Base-by-base conservation (phyloP, 2,113 vertebrate species). In the Picathartes gymnocephalus region DNA sequence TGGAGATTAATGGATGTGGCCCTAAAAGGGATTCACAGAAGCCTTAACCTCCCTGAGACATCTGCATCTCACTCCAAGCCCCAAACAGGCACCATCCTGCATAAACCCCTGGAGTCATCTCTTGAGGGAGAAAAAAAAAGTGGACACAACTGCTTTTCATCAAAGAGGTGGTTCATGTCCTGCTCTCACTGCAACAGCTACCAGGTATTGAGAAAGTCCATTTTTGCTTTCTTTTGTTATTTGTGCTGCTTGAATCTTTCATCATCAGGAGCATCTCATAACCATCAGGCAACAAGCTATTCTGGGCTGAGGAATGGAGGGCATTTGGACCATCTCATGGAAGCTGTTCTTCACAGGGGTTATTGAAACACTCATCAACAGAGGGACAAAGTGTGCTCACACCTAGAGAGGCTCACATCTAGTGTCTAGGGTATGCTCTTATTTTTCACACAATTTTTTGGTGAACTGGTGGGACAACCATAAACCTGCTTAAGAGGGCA, bases 281-380 rank as follows among this genome's bases (percentile, higher is more conserved):
- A 51, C 72, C 64, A 91, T 86, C 92, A 97, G 60, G 82, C 82
- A 83, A 88, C 86, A 92, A 56, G 69, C 83, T 97, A 91, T 94
- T 97, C 96, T 96, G 88, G 83, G 90, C 76, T 83, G 62, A 94
- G 92, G 94, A 88, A 94, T 81, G 95, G 83, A 78, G 88, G 72
- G 92, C 72, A 88, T 79, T 88, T 2, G 6, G 68, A 73, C 60
- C 3, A 0, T 58, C 71, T 73, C 51, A 60, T 21, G 72, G 82
- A 96, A 93, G 64, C 27, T 86, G 60, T 47, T 95, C 80, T 81
- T 90, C 76, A 80, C 39, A 33, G 27, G 7, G 33, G 35, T 71
- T 88, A 83, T 37, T 13, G 44, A 90, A 92, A 88, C 18, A 40
- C 58, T 66, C 33, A 54, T 78, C 69, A 68, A 51, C 56, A 64